Base-by-base conservation (phyloP, 1,140 invertebrate genomes). In the Philotrypesis tridentata region DNA sequence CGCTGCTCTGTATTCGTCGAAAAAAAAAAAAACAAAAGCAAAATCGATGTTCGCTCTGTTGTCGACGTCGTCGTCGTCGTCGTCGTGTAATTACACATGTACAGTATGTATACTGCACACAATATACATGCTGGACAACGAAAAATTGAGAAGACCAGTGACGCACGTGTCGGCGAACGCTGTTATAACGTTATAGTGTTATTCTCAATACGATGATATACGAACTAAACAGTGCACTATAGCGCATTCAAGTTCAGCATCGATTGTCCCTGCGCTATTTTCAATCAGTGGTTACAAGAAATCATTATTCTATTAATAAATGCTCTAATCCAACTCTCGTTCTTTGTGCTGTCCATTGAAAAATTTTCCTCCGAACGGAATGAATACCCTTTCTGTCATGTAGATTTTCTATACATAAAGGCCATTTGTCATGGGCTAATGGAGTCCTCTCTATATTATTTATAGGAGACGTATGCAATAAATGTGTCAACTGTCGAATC, bases 251-350 rank as follows among this genome's bases (percentile, higher is more conserved):
- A 68, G 67, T 68, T 68, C 67, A 68, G 7, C n/a, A 43, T 71
- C 68, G 37, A 71, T 71, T 71, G 68, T 40, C 68, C 68, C 68
- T 43, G 68, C 37, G 33, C 33, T 71, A 71, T 71, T 71, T 71
- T 25, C 33, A 37, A 43, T 23, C 31, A 23, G 11, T 37, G 3
- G 68, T 43, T 40, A 37, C 0, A 11, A 71, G 33, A 71, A 71
- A 71, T 71, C 68, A 71, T 71, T 71, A 43, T 71, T 71, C 68
- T 71, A 71, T 71, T 43, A 71, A 71, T 71, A 71, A 40, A 43
- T 43, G n/a, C 12, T 71, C 17, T 71, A 71, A 14, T 55, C 48
- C 48, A 17, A 55, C n/a, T n/a, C 21, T 55, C 48, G 21, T 55
- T 55, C 48, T 55, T 55, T 55, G 21, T 55, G 17, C 17, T n/a